phyloP scores from a whole-genome alignment of 1,140 invertebrate species.

The Drosophila funebris region DNA sequence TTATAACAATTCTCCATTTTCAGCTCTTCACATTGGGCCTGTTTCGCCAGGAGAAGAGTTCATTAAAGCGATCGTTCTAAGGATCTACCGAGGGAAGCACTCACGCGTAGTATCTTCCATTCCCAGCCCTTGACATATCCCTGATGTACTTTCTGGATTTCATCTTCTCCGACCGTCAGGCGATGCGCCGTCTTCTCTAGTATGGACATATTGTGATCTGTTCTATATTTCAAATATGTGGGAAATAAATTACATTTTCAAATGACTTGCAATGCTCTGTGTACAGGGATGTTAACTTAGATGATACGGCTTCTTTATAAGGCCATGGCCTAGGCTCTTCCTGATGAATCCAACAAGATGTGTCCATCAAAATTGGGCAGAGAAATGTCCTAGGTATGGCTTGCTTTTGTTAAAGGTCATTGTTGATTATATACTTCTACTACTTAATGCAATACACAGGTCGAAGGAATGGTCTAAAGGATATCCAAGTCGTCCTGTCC shows the following conservation, averaged over 20 bases:
- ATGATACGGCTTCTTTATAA: no score
- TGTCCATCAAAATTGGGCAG: no score
- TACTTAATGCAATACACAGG: no score
- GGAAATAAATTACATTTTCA: background rate
- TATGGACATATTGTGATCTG: background rate
- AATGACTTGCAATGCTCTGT: background rate
- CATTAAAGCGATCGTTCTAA: background rate
- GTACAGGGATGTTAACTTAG: background rate
- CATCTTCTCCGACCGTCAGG: background rate
- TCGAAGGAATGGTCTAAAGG: background rate
- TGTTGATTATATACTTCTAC: no score
- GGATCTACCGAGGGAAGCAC: background rate
- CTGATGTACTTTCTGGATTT: background rate
- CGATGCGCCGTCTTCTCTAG: background rate
- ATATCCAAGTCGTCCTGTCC: background rate
- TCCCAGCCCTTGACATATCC: slow-evolving; percentile 7
- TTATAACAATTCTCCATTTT: slow-evolving; percentile 22
- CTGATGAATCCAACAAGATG: no score
- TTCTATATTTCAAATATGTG: background rate
- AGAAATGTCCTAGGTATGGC: no score
- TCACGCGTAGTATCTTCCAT: slow-evolving; percentile 29
- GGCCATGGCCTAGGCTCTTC: no score
- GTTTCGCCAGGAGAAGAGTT: background rate
- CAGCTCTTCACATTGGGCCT: slow-evolving; percentile 10
- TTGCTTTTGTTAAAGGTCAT: no score